These are phyloP conservation scores for Rhopalosiphum maidis DNA, from an alignment of 1,140 invertebrate species.

Conservation along the genomic window DNA sequence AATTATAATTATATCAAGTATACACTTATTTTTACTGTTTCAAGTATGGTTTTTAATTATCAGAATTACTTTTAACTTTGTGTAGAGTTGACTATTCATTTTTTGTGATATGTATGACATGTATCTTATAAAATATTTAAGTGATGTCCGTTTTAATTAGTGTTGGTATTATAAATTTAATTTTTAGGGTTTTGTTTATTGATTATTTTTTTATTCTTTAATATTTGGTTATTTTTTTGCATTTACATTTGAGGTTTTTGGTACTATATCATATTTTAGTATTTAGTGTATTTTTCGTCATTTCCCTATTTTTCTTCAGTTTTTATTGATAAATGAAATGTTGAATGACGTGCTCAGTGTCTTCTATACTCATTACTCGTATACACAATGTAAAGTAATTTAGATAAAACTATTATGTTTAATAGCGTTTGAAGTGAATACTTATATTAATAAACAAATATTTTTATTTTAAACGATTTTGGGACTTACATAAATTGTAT, in stretches of 20 bases:
- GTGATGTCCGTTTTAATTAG: neutral
- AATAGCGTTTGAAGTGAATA: neutral
- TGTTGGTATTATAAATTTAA: constrained; percentile 5
- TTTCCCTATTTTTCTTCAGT: neutral
- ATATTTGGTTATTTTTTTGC: neutral
- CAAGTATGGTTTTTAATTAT: neutral
- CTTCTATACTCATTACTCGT: neutral
- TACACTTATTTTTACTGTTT: neutral
- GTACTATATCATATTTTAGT: neutral
- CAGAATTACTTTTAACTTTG: neutral
- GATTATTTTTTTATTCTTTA: neutral
- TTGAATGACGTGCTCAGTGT: neutral
- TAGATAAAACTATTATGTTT: neutral
- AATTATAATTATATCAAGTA: neutral
- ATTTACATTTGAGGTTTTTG: neutral
- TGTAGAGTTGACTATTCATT: neutral
- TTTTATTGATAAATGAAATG: neutral
- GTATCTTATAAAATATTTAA: constrained; percentile 8
- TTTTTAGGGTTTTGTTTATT: neutral
- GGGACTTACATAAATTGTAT: neutral
- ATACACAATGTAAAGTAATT: neutral
- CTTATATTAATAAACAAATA: neutral
- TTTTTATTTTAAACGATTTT: neutral
- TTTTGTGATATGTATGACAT: neutral
- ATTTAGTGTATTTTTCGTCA: neutral